Evolutionary conservation across 2,797 vertebrate species (phyloP).

Genomic region (Cyclura pinguis): DNA sequence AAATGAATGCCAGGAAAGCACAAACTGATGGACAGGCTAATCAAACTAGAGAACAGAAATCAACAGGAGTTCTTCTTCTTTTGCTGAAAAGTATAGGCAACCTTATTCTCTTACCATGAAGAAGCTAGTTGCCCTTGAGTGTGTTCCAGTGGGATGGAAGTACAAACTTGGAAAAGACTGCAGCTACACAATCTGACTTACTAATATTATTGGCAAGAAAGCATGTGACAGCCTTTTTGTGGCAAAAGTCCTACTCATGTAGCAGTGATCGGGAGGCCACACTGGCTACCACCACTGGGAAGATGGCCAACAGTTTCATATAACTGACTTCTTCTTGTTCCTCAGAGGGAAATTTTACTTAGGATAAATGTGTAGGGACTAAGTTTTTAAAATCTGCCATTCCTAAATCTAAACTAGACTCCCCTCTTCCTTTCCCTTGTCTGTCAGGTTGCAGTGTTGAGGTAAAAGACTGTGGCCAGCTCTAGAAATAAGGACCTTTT

Average conservation of each 20-base stretch:
- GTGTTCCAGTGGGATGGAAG: not conserved
- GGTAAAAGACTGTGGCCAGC: not conserved
- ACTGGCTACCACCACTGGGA: too few relatives aligned
- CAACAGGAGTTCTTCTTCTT: not conserved
- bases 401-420: not conserved
- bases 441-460: not conserved
- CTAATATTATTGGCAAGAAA: fast-evolving
- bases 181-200: not conserved
- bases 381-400: not conserved
- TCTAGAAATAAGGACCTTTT: not conserved
- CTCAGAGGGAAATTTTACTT: not conserved
- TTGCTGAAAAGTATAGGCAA: not conserved
- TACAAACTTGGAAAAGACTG: not conserved
- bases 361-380: not conserved
- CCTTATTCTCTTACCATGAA: not conserved
- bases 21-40: conserved; percentile 11
- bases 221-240: not conserved
- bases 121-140: not conserved
- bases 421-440: not conserved
- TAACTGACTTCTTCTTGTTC: too few relatives aligned
- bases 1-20: conserved; percentile 20
- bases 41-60: not conserved
- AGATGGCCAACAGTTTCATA: not conserved
- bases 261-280: not conserved
- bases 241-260: not conserved